These are phyloP conservation scores for Canis aureus DNA, from an alignment of 2,113 vertebrate species.

Conservation along the genomic window DNA sequence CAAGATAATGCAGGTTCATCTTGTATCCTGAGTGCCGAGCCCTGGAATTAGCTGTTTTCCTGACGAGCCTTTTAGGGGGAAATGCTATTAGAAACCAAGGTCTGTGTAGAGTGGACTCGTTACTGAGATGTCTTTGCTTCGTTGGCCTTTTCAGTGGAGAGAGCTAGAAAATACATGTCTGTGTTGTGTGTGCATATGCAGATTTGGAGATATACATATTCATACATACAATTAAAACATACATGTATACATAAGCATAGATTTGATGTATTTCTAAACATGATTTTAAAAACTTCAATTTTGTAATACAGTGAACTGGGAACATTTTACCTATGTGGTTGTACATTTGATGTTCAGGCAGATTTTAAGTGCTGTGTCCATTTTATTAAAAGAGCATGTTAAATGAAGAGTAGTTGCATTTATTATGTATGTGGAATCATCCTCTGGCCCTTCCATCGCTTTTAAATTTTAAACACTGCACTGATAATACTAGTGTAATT, in stretches of 20 bases:
- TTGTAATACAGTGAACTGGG: neutral
- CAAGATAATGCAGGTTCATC: neutral
- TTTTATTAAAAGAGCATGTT: neutral
- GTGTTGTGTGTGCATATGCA: neutral
- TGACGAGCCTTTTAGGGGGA: neutral
- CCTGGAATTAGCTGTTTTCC: neutral
- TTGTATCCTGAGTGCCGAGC: neutral
- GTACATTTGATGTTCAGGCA: neutral
- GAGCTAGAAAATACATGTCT: neutral
- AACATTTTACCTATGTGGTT: neutral
- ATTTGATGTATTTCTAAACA: neutral
- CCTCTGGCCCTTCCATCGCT: neutral
- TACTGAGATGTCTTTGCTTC: neutral
- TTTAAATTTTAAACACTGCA: conserved; percentile 4
- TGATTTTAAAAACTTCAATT: conserved; percentile 4
- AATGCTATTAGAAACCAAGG: neutral
- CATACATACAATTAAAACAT: neutral
- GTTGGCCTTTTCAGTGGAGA: conserved; percentile 12
- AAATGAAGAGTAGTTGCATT: neutral
- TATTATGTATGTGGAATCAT: neutral
- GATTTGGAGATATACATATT: neutral
- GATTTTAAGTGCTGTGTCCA: neutral
- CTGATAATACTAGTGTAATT: neutral
- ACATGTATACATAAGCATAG: neutral
- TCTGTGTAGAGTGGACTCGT: neutral